Evolutionary conservation across 2,888 invertebrate genomes (phyloP), one percentile per base, ranked within the genome.

Genomic region (Pyrochroa serraticornis): DNA sequence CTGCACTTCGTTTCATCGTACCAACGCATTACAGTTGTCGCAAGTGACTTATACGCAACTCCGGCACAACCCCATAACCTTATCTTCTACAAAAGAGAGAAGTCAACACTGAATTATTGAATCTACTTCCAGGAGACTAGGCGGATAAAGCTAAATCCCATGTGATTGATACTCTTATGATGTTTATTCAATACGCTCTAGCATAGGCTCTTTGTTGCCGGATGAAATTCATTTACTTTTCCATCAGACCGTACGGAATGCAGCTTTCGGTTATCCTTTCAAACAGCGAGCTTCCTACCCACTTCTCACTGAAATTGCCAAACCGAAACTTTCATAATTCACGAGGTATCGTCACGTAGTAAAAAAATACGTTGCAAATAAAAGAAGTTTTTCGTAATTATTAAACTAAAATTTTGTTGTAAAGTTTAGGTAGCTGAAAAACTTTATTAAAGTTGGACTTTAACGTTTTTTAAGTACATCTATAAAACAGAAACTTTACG

Each of bases 71-170:
- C 5, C 7, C 42, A 31, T 43, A 43, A 39, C 56, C 50, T 52
- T 56, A 60, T 55, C 51, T 55, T 30, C 38, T 62, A 58, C 63
- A 67, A 68, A 71, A 66, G 65, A 59, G 67, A 65, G 69, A 67
- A 71, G 71, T 69, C 71, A 69, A 71, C 68, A 68, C 68, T 72
- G 72, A 71, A 71, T 72, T 72, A 72, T 71, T 70, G 72, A 71
- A 71, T 71, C 69, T 70, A 68, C 70, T 71, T 70, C 64, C 67
- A 58, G 65, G 54, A 69, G 67, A 68, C 69, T 69, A 63, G 67
- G 62, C 60, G 71, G 70, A 71, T 70, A 71, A 70, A 70, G 68
- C 64, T 63, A 69, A 72, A 70, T 70, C 70, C 73, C 69, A 61
- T 61, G 71, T 73, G 71, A 72, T 71, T 71, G 73, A 73, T 73